These are phyloP conservation scores for Verasper variegatus DNA, from an alignment of 2,113 vertebrate genomes.

Conservation along the genomic window DNA sequence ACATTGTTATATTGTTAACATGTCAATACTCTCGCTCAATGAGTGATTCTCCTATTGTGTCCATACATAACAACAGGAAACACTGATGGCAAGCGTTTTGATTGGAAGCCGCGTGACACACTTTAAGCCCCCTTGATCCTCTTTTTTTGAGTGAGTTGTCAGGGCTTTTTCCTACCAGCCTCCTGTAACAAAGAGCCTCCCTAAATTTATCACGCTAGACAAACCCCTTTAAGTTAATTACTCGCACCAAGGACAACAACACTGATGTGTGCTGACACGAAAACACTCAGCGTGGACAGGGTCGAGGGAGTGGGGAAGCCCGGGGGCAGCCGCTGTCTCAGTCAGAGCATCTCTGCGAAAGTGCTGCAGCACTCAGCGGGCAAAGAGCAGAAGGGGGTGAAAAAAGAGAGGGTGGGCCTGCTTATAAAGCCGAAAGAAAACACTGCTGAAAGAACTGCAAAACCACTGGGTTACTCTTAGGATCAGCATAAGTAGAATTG, in stretches of 20 bases:
- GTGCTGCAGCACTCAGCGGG: conserved; percentile 55
- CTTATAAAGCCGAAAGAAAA: conserved; percentile 50
- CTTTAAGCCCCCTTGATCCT: conserved; percentile 57
- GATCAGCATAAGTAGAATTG: not conserved
- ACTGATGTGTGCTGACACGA: conserved; percentile 75
- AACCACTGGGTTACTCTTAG: not conserved
- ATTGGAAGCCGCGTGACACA: conserved; percentile 69
- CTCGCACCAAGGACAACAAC: conserved; percentile 70
- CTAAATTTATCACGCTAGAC: conserved; percentile 76
- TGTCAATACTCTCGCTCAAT: conserved; percentile 69
- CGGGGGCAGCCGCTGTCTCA: conserved; percentile 52
- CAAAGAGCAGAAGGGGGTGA: conserved; percentile 37
- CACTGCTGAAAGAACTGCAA: conserved; percentile 16
- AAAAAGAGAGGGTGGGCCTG: conserved; percentile 30
- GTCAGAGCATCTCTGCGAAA: conserved; percentile 49
- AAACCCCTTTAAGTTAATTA: conserved; percentile 81
- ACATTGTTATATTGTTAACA: conserved; percentile 74
- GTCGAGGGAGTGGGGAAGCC: conserved; percentile 51
- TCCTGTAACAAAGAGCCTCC: conserved; percentile 66
- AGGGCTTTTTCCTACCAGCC: conserved; percentile 43
- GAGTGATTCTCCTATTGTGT: conserved; percentile 76
- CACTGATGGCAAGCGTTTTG: conserved; percentile 57
- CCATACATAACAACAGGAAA: conserved; percentile 74
- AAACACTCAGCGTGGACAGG: conserved; percentile 72
- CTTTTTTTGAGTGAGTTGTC: conserved; percentile 58